Evolutionary conservation across 1,140 invertebrate species (phyloP).

Genomic region (Agrypnia vestita): DNA sequence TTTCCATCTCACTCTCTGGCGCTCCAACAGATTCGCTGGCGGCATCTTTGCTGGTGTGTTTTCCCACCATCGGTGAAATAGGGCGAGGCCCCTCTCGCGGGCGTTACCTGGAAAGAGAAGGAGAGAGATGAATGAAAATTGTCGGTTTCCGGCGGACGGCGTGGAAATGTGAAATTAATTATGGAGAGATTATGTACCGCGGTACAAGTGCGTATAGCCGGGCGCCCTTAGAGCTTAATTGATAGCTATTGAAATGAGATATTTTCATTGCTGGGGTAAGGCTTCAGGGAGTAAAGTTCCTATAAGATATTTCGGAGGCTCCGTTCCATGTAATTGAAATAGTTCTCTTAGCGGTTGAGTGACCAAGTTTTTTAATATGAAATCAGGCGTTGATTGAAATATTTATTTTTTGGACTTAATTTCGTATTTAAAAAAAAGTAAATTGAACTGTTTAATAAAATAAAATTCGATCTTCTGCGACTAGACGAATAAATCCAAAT

Average conservation of each 20-base stretch:
- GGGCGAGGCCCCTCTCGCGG: background rate
- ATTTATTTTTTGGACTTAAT: too few species aligned
- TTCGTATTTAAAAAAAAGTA: too few species aligned
- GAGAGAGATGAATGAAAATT: slow-evolving; percentile 38
- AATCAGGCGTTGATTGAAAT: too few species aligned
- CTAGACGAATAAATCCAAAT: too few species aligned
- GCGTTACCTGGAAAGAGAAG: slow-evolving; percentile 31
- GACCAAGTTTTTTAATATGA: background rate
- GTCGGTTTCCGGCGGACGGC: background rate
- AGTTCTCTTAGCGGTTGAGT: slow-evolving; percentile 4
- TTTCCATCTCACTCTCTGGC: slow-evolving; percentile 59
- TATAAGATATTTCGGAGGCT: slow-evolving; percentile 7
- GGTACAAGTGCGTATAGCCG: background rate
- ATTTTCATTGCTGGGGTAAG: slow-evolving; percentile 35
- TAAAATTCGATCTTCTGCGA: too few species aligned
- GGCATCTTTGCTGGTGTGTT: slow-evolving; percentile 46
- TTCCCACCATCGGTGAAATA: slow-evolving; percentile 47
- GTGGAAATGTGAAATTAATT: slow-evolving; percentile 42
- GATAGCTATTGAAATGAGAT: slow-evolving; percentile 45
- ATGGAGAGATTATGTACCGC: background rate
- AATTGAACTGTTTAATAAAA: too few species aligned
- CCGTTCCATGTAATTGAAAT: slow-evolving; percentile 23
- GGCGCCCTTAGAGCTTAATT: slow-evolving; percentile 29
- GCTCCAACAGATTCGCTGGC: slow-evolving; percentile 32
- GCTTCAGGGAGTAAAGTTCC: slow-evolving; percentile 35